Conservation (phyloP, 2,797 vertebrate species). For the Sciaenops ocellatus region DNA sequence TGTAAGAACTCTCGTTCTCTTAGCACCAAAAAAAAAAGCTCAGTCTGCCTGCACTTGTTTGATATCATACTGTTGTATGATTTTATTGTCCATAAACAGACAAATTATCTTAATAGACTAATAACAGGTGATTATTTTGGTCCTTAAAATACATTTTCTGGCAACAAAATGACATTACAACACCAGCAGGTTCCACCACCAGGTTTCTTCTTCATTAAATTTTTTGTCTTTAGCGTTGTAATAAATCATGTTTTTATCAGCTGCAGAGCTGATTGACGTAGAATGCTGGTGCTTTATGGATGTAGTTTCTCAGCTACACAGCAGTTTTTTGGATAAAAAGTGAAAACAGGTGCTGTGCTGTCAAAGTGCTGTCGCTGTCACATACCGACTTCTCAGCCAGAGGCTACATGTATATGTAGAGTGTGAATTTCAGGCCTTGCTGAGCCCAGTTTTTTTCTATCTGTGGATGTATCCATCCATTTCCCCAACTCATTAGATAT, state of each 20-base stretch:
- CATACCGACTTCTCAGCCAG: background rate
- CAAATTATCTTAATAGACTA: background rate
- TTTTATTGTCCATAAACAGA: conserved; percentile 5
- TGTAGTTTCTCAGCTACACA: background rate
- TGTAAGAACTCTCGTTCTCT: background rate
- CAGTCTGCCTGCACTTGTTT: background rate
- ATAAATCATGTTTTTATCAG: background rate
- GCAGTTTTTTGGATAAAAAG: background rate
- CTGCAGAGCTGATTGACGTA: background rate
- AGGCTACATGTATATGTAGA: background rate
- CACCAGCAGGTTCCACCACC: background rate
- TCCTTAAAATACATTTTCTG: background rate
- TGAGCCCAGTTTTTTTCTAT: background rate
- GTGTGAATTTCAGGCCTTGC: background rate
- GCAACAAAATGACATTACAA: background rate
- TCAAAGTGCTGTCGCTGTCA: background rate
- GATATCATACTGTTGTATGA: background rate
- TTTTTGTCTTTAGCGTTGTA: background rate
- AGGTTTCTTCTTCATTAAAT: background rate
- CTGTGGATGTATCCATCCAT: background rate
- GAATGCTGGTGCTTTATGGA: background rate
- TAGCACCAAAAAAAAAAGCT: background rate
- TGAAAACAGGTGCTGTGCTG: background rate
- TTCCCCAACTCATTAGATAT: conserved; percentile 33
- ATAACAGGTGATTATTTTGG: background rate